phyloP scores from a whole-genome alignment of 1,140 invertebrate genomes.

The Carcinoscorpius rotundicauda region DNA sequence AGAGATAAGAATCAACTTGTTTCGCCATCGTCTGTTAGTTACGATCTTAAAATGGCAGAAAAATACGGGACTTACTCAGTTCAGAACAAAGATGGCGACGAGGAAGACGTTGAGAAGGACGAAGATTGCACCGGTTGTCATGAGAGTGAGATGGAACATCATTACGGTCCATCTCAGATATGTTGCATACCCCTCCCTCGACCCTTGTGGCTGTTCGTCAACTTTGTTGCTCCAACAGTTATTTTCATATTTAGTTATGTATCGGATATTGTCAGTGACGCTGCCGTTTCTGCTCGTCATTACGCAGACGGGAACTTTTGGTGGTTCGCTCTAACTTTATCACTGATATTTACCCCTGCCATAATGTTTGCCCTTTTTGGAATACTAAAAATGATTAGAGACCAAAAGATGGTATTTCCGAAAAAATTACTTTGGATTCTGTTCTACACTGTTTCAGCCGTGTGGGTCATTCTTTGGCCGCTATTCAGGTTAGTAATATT shows the following conservation, averaged over 20 bases:
- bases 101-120: no score
- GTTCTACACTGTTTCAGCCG: conserved; percentile 13
- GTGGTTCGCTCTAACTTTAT: conserved; percentile 13
- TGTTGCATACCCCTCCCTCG: conserved; percentile 16
- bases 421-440: conserved; percentile 15
- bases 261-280: conserved; percentile 16
- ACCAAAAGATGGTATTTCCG: conserved; percentile 7
- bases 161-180: no score
- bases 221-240: conserved; percentile 14
- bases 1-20: no score
- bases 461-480: conserved; percentile 11
- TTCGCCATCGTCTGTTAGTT: no score
- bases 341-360: conserved; percentile 16
- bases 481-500: conserved; percentile 11
- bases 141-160: no score
- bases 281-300: conserved; percentile 12
- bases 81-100: no score
- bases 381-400: conserved; percentile 7
- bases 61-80: no score
- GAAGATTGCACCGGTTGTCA: no score
- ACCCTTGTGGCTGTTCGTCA: conserved; percentile 12
- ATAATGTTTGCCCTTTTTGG: conserved; percentile 17
- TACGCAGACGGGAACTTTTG: conserved; percentile 12
- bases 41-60: no score
- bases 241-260: conserved; percentile 15